Evolutionary conservation across 1,140 invertebrate species (phyloP).

Genomic region (Diachasmimorpha longicaudata): DNA sequence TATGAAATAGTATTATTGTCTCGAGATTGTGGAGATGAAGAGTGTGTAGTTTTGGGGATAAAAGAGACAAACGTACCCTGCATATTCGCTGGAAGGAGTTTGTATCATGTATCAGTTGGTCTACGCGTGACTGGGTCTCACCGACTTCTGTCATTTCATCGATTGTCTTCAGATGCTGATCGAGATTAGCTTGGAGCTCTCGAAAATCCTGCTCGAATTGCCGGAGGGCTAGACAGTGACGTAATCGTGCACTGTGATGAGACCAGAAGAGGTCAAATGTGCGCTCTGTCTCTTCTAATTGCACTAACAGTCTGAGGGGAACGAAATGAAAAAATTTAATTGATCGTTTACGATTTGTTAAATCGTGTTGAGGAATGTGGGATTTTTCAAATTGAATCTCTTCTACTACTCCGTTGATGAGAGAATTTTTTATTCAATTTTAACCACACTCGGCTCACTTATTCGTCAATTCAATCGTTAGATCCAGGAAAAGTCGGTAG

Average conservation of each 20-base stretch:
- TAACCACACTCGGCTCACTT: too few relatives aligned
- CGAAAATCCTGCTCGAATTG: conserved; percentile 90
- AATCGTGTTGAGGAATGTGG: background rate
- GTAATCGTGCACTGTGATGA: conserved; percentile 84
- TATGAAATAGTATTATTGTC: background rate
- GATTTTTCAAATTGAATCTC: background rate
- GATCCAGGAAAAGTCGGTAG: too few relatives aligned
- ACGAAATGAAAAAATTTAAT: conserved; percentile 32
- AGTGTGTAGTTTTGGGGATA: background rate
- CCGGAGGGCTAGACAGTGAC: conserved; percentile 86
- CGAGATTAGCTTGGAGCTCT: conserved; percentile 76
- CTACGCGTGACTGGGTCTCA: conserved; percentile 80
- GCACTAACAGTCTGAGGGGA: conserved; percentile 81
- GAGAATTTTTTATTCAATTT: too few relatives aligned
- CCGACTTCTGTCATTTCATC: conserved; percentile 86
- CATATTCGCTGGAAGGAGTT: conserved; percentile 78
- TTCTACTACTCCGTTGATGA: too few relatives aligned
- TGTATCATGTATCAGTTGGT: conserved; percentile 78
- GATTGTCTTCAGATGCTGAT: conserved; percentile 74
- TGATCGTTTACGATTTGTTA: background rate
- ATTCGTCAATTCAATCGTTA: too few relatives aligned
- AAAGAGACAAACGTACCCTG: conserved; percentile 62
- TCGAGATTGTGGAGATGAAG: background rate
- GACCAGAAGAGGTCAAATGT: conserved; percentile 95
- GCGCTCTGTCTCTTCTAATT: conserved; percentile 93